Percentiles rank a stretch among this genome's conserved stretches.
Conservation (phyloP, 2,797 vertebrate species). For the Alcedo atthis region DNA sequence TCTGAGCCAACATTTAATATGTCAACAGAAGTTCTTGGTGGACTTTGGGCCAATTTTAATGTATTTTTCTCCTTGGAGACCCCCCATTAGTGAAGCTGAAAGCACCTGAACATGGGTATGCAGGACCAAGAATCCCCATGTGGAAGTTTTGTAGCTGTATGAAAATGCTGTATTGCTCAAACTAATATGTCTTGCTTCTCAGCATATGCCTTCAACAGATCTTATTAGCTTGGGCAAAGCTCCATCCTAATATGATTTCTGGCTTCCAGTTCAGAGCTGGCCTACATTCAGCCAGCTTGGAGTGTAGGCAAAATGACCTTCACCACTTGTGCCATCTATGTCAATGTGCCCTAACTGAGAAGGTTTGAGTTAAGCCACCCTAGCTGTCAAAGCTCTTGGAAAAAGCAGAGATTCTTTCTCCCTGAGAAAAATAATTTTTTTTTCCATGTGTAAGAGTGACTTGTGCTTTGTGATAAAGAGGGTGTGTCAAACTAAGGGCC, state of each 20-base stretch:
- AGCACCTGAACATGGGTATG: not conserved
- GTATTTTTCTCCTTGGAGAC: not conserved
- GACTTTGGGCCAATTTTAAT: not conserved
- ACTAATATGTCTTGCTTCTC: constrained; percentile 2
- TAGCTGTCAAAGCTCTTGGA: not conserved
- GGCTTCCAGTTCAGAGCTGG: constrained; percentile 15
- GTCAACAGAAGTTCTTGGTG: not conserved
- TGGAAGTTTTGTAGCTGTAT: not conserved
- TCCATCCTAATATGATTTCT: constrained; percentile 52
- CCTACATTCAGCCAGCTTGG: constrained; percentile 1
- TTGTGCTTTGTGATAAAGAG: constrained; percentile 17
- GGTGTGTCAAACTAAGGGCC: constrained; percentile 36
- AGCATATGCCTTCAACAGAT: constrained; percentile 10
- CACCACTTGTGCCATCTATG: constrained; percentile 1
- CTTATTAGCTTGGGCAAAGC: constrained; percentile 38
- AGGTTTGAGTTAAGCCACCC: not conserved
- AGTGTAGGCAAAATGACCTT: not conserved
- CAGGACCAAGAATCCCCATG: not conserved
- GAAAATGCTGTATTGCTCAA: not conserved
- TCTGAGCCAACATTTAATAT: not conserved
- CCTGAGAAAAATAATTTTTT: not conserved
- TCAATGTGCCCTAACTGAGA: not conserved
- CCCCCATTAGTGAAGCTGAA: not conserved
- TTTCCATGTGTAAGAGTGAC: not conserved
- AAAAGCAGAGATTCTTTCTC: not conserved